Percentiles rank a stretch among this genome's conserved stretches.
These are phyloP conservation scores for Rhagonycha lutea DNA, from an alignment of 2,888 invertebrate species.

Conservation along the genomic window DNA sequence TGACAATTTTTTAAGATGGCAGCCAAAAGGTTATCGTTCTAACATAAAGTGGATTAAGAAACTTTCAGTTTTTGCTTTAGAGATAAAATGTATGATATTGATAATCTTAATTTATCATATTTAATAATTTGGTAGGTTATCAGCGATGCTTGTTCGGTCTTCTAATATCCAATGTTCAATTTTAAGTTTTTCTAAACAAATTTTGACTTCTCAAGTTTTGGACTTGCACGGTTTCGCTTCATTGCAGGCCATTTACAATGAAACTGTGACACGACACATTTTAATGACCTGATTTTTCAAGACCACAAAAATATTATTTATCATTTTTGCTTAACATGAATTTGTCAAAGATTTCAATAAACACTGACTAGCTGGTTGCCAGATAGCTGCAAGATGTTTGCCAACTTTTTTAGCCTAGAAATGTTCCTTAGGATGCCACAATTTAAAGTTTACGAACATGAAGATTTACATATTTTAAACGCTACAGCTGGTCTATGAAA, in stretches of 20 bases:
- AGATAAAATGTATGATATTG: neutral
- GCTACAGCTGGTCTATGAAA: too few relatives aligned
- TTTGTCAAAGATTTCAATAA: too few relatives aligned
- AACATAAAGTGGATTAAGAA: neutral
- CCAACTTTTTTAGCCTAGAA: too few relatives aligned
- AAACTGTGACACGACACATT: neutral
- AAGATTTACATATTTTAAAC: too few relatives aligned
- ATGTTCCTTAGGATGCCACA: too few relatives aligned
- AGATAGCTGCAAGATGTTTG: too few relatives aligned
- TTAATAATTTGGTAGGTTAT: neutral
- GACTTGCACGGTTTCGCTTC: neutral
- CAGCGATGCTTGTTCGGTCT: neutral
- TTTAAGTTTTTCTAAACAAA: neutral
- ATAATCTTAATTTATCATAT: neutral
- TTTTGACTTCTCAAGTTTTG: neutral
- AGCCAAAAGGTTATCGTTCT: neutral
- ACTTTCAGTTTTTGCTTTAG: neutral
- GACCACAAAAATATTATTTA: neutral
- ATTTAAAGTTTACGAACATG: too few relatives aligned
- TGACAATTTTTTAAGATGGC: neutral
- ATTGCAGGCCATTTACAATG: neutral
- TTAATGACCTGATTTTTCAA: neutral
- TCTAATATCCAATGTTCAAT: neutral
- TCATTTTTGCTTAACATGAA: too few relatives aligned
- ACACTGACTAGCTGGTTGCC: too few relatives aligned